Base-by-base conservation (phyloP, 2,888 invertebrate species). In the Drosophila niveifrons region DNA sequence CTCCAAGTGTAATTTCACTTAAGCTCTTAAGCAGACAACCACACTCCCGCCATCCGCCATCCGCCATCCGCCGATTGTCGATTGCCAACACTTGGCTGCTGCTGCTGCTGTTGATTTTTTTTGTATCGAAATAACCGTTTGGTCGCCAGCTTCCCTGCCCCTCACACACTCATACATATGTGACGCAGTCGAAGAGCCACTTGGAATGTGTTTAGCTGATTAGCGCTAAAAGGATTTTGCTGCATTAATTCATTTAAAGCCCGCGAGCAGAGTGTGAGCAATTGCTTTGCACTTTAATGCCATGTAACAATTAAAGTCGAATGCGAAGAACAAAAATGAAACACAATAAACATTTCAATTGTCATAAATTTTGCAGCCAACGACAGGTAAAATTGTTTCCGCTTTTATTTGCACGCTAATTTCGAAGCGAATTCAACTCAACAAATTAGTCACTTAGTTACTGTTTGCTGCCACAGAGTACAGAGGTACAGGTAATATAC, bases 1-100 rank as follows among this genome's bases (percentile, higher is more conserved):
- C 87, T 86, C 74, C 82, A 71, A 88, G 89, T 88, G 84, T 85
- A 86, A 86, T 86, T 87, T 85, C 80, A 87, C 85, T 89, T 87
- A 89, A 86, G 89, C 89, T 89, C 70, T 86, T 89, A 87, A 89
- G 82, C 80, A 84, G 77, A 74, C 79, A 64, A 58, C 31, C 36
- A n/a, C 36, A n/a, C 11, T 43, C 1, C 43, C 46, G 1, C 11
- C 10, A 17, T 1, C 36, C 41, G 13, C 48, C 47, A 23, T 3
- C 34, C 11, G 4, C n/a, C 4, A 4, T 36, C 34, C 6, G 11
- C n/a, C n/a, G n/a, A 4, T n/a, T 15, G 13, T 47, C 57, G 47
- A 47, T 52, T 39, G 55, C 41, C 55, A 44, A 41, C 62, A 48
- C 50, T 47, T 34, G 15, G 62, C 58, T 56, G 55, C 13, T 13